Evolutionary conservation across 2,113 vertebrate genomes (phyloP).

Genomic region (Poeciliopsis occidentalis): DNA sequence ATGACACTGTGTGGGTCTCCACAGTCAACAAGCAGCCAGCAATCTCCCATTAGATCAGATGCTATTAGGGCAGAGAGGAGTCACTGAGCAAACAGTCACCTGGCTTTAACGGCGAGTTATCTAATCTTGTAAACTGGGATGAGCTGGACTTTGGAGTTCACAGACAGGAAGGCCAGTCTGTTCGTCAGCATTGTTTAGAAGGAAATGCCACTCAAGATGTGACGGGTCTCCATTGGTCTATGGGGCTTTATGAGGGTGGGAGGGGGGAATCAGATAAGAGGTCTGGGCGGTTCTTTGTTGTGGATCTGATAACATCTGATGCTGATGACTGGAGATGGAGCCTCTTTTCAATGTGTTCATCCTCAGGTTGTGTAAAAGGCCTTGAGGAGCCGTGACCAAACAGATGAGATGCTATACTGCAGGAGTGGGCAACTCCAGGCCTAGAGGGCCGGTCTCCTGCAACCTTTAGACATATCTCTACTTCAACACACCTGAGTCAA

Average conservation of each 20-base stretch:
- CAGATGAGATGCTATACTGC: not conserved
- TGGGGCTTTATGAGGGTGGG: constrained; percentile 53
- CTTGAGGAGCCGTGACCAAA: not conserved
- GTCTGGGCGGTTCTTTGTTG: constrained; percentile 38
- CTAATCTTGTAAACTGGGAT: constrained; percentile 75
- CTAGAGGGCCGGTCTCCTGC: too few species aligned
- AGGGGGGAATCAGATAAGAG: constrained; percentile 62
- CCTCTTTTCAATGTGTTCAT: constrained; percentile 3
- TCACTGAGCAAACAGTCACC: constrained; percentile 70
- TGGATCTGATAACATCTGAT: constrained; percentile 59
- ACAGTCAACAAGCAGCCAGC: constrained; percentile 65
- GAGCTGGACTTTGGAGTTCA: constrained; percentile 79
- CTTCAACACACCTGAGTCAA: too few species aligned
- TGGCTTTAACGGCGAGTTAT: constrained; percentile 72
- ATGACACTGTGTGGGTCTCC: constrained; percentile 54
- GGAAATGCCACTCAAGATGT: constrained; percentile 59
- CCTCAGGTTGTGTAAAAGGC: not conserved
- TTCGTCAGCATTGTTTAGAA: constrained; percentile 55
- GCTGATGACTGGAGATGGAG: constrained; percentile 26
- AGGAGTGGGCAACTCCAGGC: too few species aligned
- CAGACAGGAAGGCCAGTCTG: constrained; percentile 53
- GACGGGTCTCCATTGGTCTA: constrained; percentile 31
- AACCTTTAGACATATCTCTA: too few species aligned
- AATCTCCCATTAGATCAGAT: constrained; percentile 77
- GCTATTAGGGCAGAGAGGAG: constrained; percentile 69